Evolutionary conservation across 2,797 vertebrate genomes (phyloP).

Genomic region (Galagoides demidoff): DNA sequence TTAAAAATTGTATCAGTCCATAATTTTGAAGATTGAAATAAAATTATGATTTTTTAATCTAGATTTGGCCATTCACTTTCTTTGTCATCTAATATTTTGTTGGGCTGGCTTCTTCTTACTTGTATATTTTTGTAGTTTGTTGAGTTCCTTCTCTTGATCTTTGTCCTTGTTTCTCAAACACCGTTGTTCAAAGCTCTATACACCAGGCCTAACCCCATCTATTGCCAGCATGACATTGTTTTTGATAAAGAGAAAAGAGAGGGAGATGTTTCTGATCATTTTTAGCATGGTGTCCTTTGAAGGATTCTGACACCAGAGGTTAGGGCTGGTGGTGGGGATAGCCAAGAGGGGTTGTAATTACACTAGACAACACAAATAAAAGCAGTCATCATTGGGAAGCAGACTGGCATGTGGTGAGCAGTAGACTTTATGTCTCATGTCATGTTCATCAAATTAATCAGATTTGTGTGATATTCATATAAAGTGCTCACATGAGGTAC

Average conservation of each 20-base stretch:
- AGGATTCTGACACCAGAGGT: neutral
- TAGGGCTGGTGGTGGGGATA: neutral
- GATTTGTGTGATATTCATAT: neutral
- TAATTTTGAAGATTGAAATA: neutral
- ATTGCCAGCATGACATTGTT: neutral
- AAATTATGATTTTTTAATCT: neutral
- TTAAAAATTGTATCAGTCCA: neutral
- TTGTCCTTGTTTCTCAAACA: neutral
- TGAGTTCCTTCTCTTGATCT: neutral
- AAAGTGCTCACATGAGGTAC: neutral
- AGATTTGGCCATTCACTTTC: neutral
- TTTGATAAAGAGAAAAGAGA: neutral
- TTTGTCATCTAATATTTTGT: neutral
- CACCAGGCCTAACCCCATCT: neutral
- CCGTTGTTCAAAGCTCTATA: neutral
- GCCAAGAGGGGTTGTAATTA: neutral
- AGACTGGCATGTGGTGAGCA: neutral
- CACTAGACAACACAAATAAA: neutral
- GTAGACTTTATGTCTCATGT: neutral
- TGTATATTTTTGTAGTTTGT: neutral
- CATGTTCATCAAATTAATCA: neutral
- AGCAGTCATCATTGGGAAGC: conserved; percentile 19
- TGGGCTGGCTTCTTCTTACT: neutral
- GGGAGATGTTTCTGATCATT: neutral
- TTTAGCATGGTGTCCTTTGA: neutral